Conservation (phyloP, 2,888 invertebrate species). For the Aspidiotus rigidus region DNA sequence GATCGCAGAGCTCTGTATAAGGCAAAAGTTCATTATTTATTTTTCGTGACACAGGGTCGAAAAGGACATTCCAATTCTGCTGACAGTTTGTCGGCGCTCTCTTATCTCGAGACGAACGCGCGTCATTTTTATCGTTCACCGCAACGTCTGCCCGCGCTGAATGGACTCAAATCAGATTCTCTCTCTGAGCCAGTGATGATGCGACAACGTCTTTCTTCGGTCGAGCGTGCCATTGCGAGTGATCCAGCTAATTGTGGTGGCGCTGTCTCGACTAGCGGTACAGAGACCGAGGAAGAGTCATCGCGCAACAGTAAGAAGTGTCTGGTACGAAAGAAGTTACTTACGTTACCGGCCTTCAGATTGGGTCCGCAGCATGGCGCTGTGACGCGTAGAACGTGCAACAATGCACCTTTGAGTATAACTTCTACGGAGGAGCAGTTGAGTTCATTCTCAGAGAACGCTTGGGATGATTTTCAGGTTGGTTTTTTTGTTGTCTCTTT, state of each 20-base stretch:
- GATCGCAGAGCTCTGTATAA: not conserved
- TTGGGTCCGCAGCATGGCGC: constrained; percentile 39
- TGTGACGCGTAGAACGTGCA: constrained; percentile 37
- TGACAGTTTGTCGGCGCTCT: constrained; percentile 44
- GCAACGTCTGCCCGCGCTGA: not conserved
- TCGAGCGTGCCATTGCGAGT: constrained; percentile 34
- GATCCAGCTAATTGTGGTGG: constrained; percentile 20
- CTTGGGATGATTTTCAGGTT: constrained; percentile 93
- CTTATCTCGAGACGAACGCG: constrained; percentile 40
- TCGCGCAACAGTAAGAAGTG: constrained; percentile 36
- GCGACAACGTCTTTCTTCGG: constrained; percentile 45
- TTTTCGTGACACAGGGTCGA: constrained; percentile 42
- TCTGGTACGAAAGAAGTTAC: constrained; percentile 35
- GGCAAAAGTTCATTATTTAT: not conserved
- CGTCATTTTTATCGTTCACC: constrained; percentile 24
- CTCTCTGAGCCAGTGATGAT: constrained; percentile 55
- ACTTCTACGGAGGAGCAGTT: constrained; percentile 55
- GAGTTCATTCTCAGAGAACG: constrained; percentile 80
- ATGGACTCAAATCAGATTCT: constrained; percentile 58
- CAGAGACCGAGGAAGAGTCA: constrained; percentile 43
- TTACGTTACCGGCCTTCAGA: constrained; percentile 39
- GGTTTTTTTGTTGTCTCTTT: constrained; percentile 10
- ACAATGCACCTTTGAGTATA: constrained; percentile 35
- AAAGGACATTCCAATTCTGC: constrained; percentile 52
- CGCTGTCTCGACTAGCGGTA: constrained; percentile 36